Conservation (phyloP, 2,113 vertebrate genomes). For the Hydrochoerus hydrochaeris region DNA sequence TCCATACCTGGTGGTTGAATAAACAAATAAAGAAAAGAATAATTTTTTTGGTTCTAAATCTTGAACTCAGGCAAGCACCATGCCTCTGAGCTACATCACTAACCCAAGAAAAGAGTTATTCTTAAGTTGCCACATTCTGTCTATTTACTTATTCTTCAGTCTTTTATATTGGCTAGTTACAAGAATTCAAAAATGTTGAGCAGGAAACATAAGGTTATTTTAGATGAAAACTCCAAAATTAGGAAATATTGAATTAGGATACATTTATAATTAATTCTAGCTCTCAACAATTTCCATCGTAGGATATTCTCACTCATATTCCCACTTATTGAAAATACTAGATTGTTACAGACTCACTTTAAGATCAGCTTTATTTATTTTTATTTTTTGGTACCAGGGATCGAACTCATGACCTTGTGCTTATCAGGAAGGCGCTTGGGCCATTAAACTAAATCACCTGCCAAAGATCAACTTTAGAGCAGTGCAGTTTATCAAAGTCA, state of each 20-base stretch:
- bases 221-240: background rate
- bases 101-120: background rate
- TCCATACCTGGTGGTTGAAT: background rate
- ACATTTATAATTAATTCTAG: background rate
- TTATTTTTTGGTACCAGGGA: no score
- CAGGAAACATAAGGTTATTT: conserved; percentile 34
- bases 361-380: background rate
- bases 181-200: background rate
- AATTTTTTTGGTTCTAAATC: background rate
- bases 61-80: no score
- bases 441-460: no score
- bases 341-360: background rate
- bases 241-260: background rate
- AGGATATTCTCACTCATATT: background rate
- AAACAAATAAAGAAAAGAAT: background rate
- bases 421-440: no score
- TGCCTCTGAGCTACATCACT: no score
- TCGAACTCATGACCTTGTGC: no score
- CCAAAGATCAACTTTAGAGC: background rate
- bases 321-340: background rate
- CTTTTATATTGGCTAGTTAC: background rate
- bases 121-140: background rate
- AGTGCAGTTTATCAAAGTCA: background rate
- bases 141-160: background rate
- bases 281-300: background rate